Conservation (phyloP, 1,140 invertebrate genomes). For the Cyrtorhinus lividipennis region DNA sequence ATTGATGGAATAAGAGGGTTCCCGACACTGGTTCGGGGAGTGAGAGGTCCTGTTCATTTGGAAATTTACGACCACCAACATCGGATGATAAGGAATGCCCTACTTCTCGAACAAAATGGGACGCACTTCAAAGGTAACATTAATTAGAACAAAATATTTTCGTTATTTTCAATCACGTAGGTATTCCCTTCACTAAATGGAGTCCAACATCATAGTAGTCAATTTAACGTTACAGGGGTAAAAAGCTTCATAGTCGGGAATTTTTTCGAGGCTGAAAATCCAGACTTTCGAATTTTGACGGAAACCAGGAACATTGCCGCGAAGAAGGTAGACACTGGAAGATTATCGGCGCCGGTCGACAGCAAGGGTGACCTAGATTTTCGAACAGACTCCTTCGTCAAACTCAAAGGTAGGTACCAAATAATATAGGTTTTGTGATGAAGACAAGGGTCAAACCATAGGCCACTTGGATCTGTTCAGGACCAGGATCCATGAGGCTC, state of each 20-base stretch:
- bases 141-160: too few species aligned
- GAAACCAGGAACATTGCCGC: conserved; percentile 49
- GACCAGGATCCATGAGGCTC: too few species aligned
- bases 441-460: too few species aligned
- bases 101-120: conserved; percentile 41
- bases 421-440: too few species aligned
- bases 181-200: too few species aligned
- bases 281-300: conserved; percentile 52
- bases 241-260: conserved; percentile 47
- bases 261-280: conserved; percentile 58
- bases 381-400: conserved; percentile 36
- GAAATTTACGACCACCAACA: conserved; percentile 34
- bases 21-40: conserved; percentile 50
- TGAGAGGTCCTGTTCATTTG: conserved; percentile 42
- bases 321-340: conserved; percentile 48
- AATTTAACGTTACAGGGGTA: too few species aligned
- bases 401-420: conserved; percentile 15
- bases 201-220: too few species aligned
- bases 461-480: too few species aligned
- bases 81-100: conserved; percentile 36
- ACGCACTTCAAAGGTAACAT: conserved; percentile 50
- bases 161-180: too few species aligned
- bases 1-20: conserved; percentile 59
- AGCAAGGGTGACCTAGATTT: conserved; percentile 47
- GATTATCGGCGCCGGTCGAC: conserved; percentile 55